Conservation (phyloP, 2,888 invertebrate genomes). For the Drosophila peninsularis region DNA sequence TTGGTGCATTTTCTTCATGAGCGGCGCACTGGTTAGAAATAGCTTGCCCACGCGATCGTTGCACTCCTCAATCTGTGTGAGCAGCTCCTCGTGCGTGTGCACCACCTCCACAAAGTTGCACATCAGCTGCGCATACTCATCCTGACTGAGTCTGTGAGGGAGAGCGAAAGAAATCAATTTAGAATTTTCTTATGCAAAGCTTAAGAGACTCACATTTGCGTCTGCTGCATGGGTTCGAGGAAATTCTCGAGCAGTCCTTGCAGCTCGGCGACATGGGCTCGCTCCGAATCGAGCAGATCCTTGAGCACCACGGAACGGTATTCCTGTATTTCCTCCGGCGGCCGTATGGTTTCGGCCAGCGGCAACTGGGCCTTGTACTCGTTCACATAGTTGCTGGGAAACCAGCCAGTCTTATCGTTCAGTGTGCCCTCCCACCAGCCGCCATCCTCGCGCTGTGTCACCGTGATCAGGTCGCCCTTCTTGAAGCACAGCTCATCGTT, state of each 20-base stretch:
- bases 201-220: slow-evolving; percentile 90
- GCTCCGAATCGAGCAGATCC: slow-evolving; percentile 96
- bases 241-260: slow-evolving; percentile 94
- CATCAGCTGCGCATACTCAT: slow-evolving; percentile 94
- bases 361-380: slow-evolving; percentile 89
- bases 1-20: slow-evolving; percentile 93
- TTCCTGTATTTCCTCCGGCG: slow-evolving; percentile 90
- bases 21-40: slow-evolving; percentile 93
- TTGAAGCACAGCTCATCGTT: slow-evolving; percentile 99
- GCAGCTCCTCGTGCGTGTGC: slow-evolving; percentile 92
- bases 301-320: slow-evolving; percentile 94
- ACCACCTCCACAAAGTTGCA: slow-evolving; percentile 95
- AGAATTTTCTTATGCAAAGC: accelerated
- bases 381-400: slow-evolving; percentile 98
- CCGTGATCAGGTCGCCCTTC: slow-evolving; percentile 97
- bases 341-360: slow-evolving; percentile 88
- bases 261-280: slow-evolving; percentile 94
- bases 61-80: slow-evolving; percentile 92
- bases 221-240: slow-evolving; percentile 93
- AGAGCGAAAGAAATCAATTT: not conserved
- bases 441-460: slow-evolving; percentile 97
- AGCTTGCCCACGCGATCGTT: slow-evolving; percentile 94
- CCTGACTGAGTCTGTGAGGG: slow-evolving; percentile 89
- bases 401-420: slow-evolving; percentile 98
- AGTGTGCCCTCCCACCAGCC: slow-evolving; percentile 99